Evolutionary conservation across 2,888 invertebrate genomes (phyloP).

Genomic region (Habroteleia sp.): DNA sequence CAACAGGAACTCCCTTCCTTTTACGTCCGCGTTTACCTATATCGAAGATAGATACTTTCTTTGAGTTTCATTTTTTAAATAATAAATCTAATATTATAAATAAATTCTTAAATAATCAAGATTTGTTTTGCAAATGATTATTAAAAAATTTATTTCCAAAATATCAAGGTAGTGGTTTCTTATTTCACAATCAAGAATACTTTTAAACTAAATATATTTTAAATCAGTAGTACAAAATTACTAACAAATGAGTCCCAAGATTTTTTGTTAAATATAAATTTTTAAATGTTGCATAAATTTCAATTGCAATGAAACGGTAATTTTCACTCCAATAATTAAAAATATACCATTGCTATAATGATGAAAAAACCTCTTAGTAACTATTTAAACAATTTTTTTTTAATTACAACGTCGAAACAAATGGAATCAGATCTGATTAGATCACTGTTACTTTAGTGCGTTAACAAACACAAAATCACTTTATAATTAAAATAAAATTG

Average conservation of each 20-base stretch:
- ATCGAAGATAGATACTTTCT: slow-evolving; percentile 72
- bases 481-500: too few relatives aligned
- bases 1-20: slow-evolving; percentile 66
- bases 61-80: slow-evolving; percentile 54
- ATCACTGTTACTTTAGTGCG: too few relatives aligned
- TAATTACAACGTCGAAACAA: too few relatives aligned
- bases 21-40: slow-evolving; percentile 77
- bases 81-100: slow-evolving; percentile 8
- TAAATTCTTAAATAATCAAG: slow-evolving; percentile 15
- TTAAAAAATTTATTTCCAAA: background rate
- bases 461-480: too few relatives aligned
- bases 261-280: slow-evolving; percentile 3
- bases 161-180: slow-evolving; percentile 20
- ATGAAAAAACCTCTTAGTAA: too few relatives aligned
- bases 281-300: slow-evolving; percentile 1
- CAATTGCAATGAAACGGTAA: too few relatives aligned
- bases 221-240: slow-evolving; percentile 26
- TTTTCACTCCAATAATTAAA: too few relatives aligned
- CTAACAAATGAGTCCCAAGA: background rate
- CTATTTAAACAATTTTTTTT: too few relatives aligned
- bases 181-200: slow-evolving; percentile 20
- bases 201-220: slow-evolving; percentile 38
- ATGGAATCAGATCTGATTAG: too few relatives aligned
- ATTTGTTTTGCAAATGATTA: too few relatives aligned
- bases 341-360: too few relatives aligned